A percentile compares a stretch with the other conserved stretches of the same genome.
Conservation (phyloP, 2,797 vertebrate species). For the Paguma larvata region DNA sequence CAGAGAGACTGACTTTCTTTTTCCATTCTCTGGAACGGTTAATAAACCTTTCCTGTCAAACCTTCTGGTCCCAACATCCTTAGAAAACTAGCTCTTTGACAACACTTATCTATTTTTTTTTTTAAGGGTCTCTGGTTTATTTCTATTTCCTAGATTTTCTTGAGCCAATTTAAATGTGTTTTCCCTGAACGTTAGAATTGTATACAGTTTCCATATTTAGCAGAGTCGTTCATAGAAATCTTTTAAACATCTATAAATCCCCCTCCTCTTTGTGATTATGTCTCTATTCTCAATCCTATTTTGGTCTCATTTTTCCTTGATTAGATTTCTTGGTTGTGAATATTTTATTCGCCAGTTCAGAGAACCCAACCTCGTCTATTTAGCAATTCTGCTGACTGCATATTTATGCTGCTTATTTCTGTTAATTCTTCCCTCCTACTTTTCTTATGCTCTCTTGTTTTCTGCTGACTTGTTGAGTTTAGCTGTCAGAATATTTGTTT, state of each 20-base stretch:
- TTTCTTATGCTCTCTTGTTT: background rate
- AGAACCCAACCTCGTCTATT: constrained; percentile 64
- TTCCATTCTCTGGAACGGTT: background rate
- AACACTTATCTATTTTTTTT: background rate
- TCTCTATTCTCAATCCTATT: constrained; percentile 75
- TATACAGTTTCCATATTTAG: constrained; percentile 58
- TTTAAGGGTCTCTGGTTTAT: background rate
- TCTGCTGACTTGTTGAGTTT: constrained; percentile 61
- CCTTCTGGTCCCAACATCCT: background rate
- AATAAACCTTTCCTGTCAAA: background rate
- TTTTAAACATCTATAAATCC: constrained; percentile 58
- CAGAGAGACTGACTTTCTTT: background rate
- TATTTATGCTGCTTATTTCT: constrained; percentile 56
- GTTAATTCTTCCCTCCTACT: constrained; percentile 54
- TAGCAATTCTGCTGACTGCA: constrained; percentile 75
- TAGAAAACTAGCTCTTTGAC: background rate
- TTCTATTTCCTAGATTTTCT: constrained; percentile 52
- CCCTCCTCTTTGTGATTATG: constrained; percentile 70
- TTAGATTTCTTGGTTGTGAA: constrained; percentile 80
- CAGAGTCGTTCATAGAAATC: constrained; percentile 38
- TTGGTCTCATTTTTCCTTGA: constrained; percentile 78
- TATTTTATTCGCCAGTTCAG: constrained; percentile 72
- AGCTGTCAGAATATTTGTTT: constrained; percentile 56
- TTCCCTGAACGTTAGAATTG: constrained; percentile 14
- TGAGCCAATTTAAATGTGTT: constrained; percentile 8